These are phyloP conservation scores for Himalopsyche kuldschensis DNA, from an alignment of 2,888 invertebrate species.

Conservation along the genomic window DNA sequence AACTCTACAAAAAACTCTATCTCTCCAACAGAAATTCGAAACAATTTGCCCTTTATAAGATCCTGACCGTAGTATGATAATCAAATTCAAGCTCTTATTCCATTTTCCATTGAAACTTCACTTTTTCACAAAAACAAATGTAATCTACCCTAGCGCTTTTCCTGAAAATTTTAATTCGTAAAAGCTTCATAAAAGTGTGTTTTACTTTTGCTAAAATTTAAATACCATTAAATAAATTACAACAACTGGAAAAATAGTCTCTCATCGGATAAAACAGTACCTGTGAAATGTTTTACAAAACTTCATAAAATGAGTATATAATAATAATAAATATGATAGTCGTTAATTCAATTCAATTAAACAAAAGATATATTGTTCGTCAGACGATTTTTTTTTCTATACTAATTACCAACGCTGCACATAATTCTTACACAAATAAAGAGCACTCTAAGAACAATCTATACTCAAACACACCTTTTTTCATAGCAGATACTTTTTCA, in stretches of 20 bases:
- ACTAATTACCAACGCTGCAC: no score
- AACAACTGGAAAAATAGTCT: neutral
- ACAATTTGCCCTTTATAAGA: neutral
- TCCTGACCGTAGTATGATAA: neutral
- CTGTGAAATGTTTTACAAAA: no score
- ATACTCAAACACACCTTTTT: no score
- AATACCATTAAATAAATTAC: neutral
- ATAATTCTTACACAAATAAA: no score
- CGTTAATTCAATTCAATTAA: no score
- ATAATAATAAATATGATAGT: no score
- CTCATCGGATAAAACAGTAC: neutral
- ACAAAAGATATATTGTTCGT: no score
- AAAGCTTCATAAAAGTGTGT: neutral
- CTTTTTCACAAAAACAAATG: neutral
- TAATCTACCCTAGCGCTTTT: neutral
- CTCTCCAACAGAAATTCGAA: neutral
- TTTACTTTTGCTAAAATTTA: neutral
- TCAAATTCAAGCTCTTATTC: neutral
- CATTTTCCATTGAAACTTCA: neutral
- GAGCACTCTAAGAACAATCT: no score
- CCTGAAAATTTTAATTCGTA: neutral
- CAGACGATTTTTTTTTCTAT: no score
- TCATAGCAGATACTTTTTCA: no score
- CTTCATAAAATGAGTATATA: no score
- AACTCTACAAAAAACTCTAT: neutral